Conservation (phyloP, 2,113 vertebrate genomes). For the Gulo gulo region DNA sequence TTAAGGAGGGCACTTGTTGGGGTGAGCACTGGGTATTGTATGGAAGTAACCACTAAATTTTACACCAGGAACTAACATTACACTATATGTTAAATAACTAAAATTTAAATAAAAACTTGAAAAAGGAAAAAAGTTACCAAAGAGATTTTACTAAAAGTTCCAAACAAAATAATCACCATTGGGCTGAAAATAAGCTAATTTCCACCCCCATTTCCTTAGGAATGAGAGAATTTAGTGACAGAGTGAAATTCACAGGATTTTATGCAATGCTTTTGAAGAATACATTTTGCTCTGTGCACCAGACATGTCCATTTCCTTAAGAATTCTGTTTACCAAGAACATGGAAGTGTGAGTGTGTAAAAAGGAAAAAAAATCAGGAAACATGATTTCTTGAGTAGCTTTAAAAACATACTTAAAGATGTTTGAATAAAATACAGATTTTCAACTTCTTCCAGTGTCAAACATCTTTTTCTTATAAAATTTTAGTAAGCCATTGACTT, state of each 20-base stretch:
- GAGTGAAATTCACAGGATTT: not conserved
- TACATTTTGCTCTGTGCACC: not conserved
- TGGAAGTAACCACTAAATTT: not conserved
- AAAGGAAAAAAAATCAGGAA: not conserved
- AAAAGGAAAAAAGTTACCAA: not conserved
- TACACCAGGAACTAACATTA: not conserved
- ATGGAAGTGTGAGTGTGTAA: not conserved
- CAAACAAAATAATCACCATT: not conserved
- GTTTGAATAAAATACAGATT: not conserved
- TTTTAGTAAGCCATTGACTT: not conserved
- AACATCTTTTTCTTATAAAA: not conserved
- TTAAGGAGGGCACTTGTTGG: not conserved
- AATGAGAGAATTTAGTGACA: not conserved
- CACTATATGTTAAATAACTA: not conserved
- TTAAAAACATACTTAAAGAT: not conserved
- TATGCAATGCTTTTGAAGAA: not conserved
- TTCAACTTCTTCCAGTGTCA: not conserved
- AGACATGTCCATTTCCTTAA: not conserved
- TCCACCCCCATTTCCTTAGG: not conserved
- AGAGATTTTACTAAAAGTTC: slow-evolving; percentile 15
- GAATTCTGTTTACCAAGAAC: not conserved
- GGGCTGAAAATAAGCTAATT: not conserved
- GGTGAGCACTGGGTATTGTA: not conserved
- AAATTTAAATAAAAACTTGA: not conserved
- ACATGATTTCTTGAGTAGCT: not conserved